Conservation (phyloP, 2,113 vertebrate genomes). For the Scopus umbretta region DNA sequence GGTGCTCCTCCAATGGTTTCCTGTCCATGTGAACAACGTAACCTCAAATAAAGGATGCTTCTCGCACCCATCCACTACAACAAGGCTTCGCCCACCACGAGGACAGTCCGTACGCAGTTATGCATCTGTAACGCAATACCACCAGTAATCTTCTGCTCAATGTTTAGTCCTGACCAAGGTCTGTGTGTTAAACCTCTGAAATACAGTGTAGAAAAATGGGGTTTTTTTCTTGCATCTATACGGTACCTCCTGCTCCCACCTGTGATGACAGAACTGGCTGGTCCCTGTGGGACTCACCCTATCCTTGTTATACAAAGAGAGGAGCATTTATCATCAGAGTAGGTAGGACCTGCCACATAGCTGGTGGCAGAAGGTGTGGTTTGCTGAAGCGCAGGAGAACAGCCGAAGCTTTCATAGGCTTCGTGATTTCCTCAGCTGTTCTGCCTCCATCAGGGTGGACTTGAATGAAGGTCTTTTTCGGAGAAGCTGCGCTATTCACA, state of each 20-base stretch:
- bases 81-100: background rate
- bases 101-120: background rate
- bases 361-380: background rate
- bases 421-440: background rate
- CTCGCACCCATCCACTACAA: background rate
- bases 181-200: background rate
- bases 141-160: background rate
- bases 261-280: background rate
- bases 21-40: background rate
- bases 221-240: background rate
- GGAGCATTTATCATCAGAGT: background rate
- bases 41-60: background rate
- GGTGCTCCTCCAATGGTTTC: background rate
- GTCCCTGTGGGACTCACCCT: background rate
- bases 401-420: background rate
- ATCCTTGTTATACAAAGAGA: background rate
- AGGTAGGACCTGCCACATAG: background rate
- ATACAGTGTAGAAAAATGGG: background rate
- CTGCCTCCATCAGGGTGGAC: background rate
- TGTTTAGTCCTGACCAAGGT: background rate
- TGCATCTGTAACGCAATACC: background rate
- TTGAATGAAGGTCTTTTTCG: background rate
- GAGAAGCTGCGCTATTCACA: background rate
- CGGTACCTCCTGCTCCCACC: background rate
- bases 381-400: background rate